Base-by-base conservation (phyloP, 2,797 vertebrate species). In the Peromyscus eremicus region DNA sequence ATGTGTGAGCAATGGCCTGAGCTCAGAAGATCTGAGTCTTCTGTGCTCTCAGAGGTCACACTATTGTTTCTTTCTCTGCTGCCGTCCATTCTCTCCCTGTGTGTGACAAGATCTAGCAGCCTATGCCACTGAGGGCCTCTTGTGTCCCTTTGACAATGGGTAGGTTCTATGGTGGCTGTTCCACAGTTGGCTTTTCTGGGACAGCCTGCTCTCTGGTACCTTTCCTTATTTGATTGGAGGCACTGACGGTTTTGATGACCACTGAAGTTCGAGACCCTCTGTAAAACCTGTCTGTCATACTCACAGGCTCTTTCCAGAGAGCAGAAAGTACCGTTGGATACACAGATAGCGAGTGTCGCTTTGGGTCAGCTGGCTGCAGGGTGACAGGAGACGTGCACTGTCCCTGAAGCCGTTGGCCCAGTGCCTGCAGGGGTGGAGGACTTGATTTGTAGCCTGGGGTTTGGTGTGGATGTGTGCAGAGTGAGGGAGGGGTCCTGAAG, bases 1-100 rank as follows among this genome's bases (percentile, higher is more conserved):
- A 21, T 21, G n/a, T 23, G 5, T 62, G 17, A 27, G 40, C 8
- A 29, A 11, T 6, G n/a, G 91, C 12, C 23, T 12, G 3, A 27
- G 12, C 70, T 17, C n/a, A 86, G 34, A 1, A 12, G 49, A 6
- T 17, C 49, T 2, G 37, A 46, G 34, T 34, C 19, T 6, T 32
- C 5, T 3, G 3, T 34, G 6, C 9, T 2, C 57, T 32, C 11
- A 0, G 1, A 21, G 12, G 16, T 37, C 60, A 4, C 23, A 1
- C 52, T 7, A 0, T 2, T 37, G 77, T 34, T 62, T 9, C 9
- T 10, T 10, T 14, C 46, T 83, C 21, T 5, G 1, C 37, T 34
- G 16, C 25, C 23, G 0, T 32, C 11, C 49, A 49, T 49, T 5
- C 62, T 11, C 23, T 17, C 49, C 88, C 9, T 34, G 0, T 46